Conservation (phyloP, 2,797 vertebrate genomes). For the Prionace glauca region DNA sequence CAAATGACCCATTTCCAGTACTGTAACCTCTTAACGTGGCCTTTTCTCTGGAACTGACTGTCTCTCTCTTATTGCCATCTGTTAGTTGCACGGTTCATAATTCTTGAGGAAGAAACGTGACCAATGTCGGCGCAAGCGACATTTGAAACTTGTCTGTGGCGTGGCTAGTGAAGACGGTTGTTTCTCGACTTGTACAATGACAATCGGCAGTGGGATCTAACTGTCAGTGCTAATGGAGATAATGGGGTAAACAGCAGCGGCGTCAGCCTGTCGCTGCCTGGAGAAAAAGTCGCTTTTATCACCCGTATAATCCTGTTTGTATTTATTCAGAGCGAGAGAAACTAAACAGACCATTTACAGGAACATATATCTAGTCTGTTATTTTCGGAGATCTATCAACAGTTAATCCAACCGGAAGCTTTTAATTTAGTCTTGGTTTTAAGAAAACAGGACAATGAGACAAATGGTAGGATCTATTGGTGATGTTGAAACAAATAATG, state of each 20-base stretch:
- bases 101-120: neutral
- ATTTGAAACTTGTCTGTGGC: neutral
- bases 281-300: slow-evolving; percentile 17
- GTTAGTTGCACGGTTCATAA: neutral
- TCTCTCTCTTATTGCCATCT: neutral
- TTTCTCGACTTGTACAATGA: neutral
- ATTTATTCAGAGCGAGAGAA: slow-evolving; percentile 29
- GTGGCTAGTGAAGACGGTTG: neutral
- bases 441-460: neutral
- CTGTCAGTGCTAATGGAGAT: slow-evolving; percentile 2
- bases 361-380: neutral
- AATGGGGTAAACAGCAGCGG: slow-evolving; percentile 27
- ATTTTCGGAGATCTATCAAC: slow-evolving; percentile 10
- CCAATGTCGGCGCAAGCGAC: neutral
- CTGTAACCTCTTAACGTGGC: neutral
- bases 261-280: slow-evolving; percentile 26
- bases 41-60: neutral
- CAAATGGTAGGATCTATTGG: neutral
- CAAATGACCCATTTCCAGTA: neutral
- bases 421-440: neutral
- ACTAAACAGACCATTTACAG: neutral
- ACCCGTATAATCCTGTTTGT: slow-evolving; percentile 27
- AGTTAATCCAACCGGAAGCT: slow-evolving; percentile 11
- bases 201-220: neutral
- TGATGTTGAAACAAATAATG: neutral